These are phyloP conservation scores for Pelobates fuscus DNA, from an alignment of 2,113 vertebrate genomes.

Conservation along the genomic window DNA sequence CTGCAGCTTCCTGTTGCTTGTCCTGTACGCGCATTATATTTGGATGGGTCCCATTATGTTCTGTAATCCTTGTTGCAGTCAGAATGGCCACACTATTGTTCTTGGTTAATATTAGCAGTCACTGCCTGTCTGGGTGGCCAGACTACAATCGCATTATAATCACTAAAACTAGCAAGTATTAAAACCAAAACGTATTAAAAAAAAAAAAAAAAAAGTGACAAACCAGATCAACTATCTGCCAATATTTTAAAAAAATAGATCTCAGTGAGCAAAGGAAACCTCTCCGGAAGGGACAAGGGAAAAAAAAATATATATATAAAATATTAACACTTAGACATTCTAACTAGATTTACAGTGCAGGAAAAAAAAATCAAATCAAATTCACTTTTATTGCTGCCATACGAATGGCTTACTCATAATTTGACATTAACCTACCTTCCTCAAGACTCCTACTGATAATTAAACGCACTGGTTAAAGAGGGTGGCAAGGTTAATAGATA, in stretches of 20 bases:
- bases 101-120: conserved; percentile 79
- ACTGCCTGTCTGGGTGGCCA: conserved; percentile 78
- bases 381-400: not conserved
- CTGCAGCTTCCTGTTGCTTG: conserved; percentile 89
- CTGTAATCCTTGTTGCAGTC: conserved; percentile 92
- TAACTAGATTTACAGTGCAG: too few relatives aligned
- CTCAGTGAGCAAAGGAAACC: too few relatives aligned
- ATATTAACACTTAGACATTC: too few relatives aligned
- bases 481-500: conserved; percentile 94
- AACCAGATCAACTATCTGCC: not conserved
- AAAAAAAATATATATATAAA: too few relatives aligned
- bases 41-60: conserved; percentile 86
- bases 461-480: conserved; percentile 91
- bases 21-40: conserved; percentile 86
- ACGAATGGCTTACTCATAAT: conserved; percentile 55
- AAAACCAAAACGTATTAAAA: conserved; percentile 35
- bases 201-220: not conserved
- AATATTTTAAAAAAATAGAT: too few relatives aligned
- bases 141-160: conserved; percentile 64
- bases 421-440: conserved; percentile 81
- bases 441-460: conserved; percentile 84
- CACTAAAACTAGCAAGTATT: conserved; percentile 60
- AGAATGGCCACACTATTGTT: conserved; percentile 84
- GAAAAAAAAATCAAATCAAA: not conserved
- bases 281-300: too few relatives aligned